A percentile compares a stretch with the other conserved stretches of the same genome.
phyloP scores from a whole-genome alignment of 2,888 invertebrate genomes.

The Coelogynopora nodosa region DNA sequence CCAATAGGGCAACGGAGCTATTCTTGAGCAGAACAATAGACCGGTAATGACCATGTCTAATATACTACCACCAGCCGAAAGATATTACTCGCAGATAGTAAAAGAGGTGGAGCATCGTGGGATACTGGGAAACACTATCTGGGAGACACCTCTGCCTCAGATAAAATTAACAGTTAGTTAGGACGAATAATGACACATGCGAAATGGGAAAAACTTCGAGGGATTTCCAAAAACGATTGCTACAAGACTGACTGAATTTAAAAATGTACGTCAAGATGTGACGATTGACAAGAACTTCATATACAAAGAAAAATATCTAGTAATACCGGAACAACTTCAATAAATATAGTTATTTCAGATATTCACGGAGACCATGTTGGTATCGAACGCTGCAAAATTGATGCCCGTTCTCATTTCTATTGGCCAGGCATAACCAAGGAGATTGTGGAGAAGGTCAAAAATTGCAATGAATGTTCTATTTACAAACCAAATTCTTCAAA shows the following conservation, averaged over 20 bases:
- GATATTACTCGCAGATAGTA: conserved; percentile 25
- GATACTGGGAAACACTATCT: background rate
- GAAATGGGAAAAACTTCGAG: too few relatives aligned
- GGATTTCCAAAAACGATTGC: background rate
- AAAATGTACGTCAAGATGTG: background rate
- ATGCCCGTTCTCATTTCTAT: background rate
- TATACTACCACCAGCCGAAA: background rate
- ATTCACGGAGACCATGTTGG: background rate
- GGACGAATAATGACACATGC: too few relatives aligned
- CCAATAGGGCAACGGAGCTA: background rate
- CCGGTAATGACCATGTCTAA: background rate
- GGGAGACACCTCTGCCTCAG: conserved; percentile 20
- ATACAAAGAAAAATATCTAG: too few relatives aligned
- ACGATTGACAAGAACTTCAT: too few relatives aligned
- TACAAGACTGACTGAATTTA: background rate
- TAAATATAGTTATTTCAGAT: background rate
- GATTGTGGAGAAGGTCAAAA: background rate
- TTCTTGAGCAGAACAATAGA: background rate
- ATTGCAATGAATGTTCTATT: background rate
- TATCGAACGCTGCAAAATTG: background rate
- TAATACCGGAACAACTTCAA: too few relatives aligned
- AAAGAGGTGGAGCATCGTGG: background rate
- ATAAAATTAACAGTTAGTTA: too few relatives aligned
- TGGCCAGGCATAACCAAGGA: background rate
- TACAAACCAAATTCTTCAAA: background rate